Conservation (phyloP, 2,888 invertebrate genomes). For the Meteorus colon region DNA sequence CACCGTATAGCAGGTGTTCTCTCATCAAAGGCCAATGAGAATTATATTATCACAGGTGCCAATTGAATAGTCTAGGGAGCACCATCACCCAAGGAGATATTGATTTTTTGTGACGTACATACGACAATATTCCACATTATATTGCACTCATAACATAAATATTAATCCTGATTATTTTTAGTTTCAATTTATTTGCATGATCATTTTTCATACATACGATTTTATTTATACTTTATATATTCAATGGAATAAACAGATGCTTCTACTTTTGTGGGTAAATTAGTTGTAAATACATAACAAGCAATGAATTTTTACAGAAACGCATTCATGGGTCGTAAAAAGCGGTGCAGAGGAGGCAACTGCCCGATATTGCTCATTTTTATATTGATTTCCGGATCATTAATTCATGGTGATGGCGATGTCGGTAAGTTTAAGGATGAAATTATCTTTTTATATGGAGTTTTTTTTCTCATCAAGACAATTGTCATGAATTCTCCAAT, state of each 20-base stretch:
- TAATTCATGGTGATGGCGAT: constrained; percentile 78
- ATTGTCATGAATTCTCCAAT: too few relatives aligned
- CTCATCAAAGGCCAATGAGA: not conserved
- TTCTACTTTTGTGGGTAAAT: not conserved
- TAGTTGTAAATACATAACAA: not conserved
- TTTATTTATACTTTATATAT: too few relatives aligned
- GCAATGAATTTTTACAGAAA: constrained; percentile 55
- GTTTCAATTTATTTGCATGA: too few relatives aligned
- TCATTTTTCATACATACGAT: too few relatives aligned
- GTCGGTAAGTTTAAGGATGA: constrained; percentile 76
- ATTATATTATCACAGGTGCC: constrained; percentile 26
- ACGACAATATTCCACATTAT: constrained; percentile 30
- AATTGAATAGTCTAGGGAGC: constrained; percentile 35
- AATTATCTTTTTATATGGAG: not conserved
- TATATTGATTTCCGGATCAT: constrained; percentile 64
- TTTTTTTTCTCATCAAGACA: not conserved
- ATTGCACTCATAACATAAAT: too few relatives aligned
- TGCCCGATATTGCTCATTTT: constrained; percentile 63
- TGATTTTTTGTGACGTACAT: constrained; percentile 42
- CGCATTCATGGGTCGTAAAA: constrained; percentile 67
- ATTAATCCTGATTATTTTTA: too few relatives aligned
- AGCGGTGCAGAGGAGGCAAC: constrained; percentile 65
- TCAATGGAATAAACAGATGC: not conserved
- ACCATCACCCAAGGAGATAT: constrained; percentile 31
- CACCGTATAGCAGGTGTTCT: not conserved